Evolutionary conservation across 2,888 invertebrate species (phyloP), one percentile per base, ranked within the genome.

Genomic region (Apodemia mormo): DNA sequence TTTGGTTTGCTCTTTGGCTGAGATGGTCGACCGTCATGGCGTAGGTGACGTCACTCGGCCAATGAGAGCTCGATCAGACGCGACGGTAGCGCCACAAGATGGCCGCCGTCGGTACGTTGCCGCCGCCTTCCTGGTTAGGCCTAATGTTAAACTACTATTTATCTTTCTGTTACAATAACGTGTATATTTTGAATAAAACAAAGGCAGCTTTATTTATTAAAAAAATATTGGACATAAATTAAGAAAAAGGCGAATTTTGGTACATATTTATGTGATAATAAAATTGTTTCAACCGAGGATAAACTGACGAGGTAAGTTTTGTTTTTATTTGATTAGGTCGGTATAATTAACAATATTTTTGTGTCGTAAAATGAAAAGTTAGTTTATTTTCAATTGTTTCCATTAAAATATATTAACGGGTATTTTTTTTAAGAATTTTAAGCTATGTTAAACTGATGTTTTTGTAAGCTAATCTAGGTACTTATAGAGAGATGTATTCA

Each of bases 41-140:
- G 90, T 82, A 85, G 78, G 85, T 91, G 92, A 92, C 92, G 92
- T 92, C 92, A 92, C 84, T 89, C 89, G 81, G 79, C 92, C 92
- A 92, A 92, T 92, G 87, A 89, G 90, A 88, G 85, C 80, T 72
- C 76, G 72, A 71, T 76, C 81, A 83, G 79, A 79, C 82, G 88
- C 91, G 92, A 92, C 85, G 81, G 84, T 84, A 91, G 92, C 92
- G 92, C 91, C 92, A 90, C 92, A 92, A 93, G 82, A 93, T 92
- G 93, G 92, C 93, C 83, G 90, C 90, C 91, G 89, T 78, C 89
- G 88, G 88, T 77, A 82, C 77, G 74, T 81, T 81, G 86, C 89
- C 89, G 90, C 86, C 91, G 92, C 91, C 85, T 80, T 84, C 83
- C 83, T 85, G 86, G 87, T 90, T 92, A 93, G 93, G 93, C 93